These are phyloP conservation scores for Cebus imitator DNA, from an alignment of 2,113 vertebrate genomes.

Conservation along the genomic window DNA sequence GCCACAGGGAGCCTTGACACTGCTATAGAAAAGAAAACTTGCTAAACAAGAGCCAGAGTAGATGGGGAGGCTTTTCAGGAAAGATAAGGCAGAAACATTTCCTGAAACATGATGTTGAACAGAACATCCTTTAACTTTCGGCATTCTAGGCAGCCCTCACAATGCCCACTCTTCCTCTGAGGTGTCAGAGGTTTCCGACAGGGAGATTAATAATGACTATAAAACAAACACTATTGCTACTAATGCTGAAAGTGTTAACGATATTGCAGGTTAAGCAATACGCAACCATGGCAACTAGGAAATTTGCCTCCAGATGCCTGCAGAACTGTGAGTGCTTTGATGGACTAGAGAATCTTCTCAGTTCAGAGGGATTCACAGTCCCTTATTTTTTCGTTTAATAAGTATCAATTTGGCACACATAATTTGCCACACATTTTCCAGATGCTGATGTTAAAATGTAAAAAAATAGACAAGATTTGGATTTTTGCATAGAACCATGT, in stretches of 20 bases:
- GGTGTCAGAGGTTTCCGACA: neutral
- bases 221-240: conserved; percentile 9
- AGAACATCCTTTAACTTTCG: neutral
- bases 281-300: conserved; percentile 24
- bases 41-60: neutral
- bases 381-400: neutral
- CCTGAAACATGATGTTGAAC: neutral
- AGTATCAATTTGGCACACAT: neutral
- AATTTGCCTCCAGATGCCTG: neutral
- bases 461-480: neutral
- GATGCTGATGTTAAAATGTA: neutral
- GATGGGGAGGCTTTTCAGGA: neutral
- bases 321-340: neutral
- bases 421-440: neutral
- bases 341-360: neutral
- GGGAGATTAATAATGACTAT: neutral
- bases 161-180: neutral
- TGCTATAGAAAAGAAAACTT: neutral
- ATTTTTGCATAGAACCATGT: neutral
- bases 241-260: neutral
- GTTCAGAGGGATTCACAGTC: neutral
- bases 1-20: neutral
- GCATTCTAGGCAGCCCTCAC: neutral
- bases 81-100: neutral
- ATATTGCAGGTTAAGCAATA: conserved; percentile 11